These are phyloP conservation scores for Plebejus argus DNA, from an alignment of 2,888 invertebrate genomes.

Conservation along the genomic window DNA sequence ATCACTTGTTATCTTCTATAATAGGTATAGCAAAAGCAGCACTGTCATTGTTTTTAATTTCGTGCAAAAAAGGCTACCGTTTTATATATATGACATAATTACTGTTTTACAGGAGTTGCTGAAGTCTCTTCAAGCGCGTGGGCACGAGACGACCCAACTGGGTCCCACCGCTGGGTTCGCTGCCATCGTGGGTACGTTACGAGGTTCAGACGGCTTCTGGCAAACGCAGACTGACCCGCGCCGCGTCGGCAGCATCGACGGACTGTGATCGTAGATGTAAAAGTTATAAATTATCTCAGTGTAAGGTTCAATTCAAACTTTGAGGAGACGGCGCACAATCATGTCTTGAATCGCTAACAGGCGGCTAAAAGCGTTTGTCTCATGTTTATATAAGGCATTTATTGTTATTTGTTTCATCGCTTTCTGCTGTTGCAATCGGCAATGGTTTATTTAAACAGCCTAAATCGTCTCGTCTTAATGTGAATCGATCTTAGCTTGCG, in stretches of 20 bases:
- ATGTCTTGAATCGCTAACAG: too few relatives aligned
- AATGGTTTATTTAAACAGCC: too few relatives aligned
- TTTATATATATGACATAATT: neutral
- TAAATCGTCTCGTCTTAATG: neutral
- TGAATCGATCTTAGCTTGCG: neutral
- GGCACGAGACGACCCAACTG: slow-evolving; percentile 73
- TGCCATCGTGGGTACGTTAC: slow-evolving; percentile 79
- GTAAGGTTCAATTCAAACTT: neutral
- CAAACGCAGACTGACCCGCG: slow-evolving; percentile 69
- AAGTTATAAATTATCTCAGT: neutral
- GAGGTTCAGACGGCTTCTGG: slow-evolving; percentile 64
- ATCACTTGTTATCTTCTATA: too few relatives aligned
- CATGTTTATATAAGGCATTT: too few relatives aligned
- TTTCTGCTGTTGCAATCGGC: too few relatives aligned
- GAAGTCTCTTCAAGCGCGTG: slow-evolving; percentile 66
- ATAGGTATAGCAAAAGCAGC: too few relatives aligned
- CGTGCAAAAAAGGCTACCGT: neutral
- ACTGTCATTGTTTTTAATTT: neutral
- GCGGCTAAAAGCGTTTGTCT: too few relatives aligned
- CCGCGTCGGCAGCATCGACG: slow-evolving; percentile 74
- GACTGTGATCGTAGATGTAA: slow-evolving; percentile 53
- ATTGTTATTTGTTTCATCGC: too few relatives aligned
- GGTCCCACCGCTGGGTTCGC: slow-evolving; percentile 82
- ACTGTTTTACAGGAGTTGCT: slow-evolving; percentile 62
- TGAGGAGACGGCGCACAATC: neutral